phyloP scores from a whole-genome alignment of 2,888 invertebrate species.

The Augiades crinisus region DNA sequence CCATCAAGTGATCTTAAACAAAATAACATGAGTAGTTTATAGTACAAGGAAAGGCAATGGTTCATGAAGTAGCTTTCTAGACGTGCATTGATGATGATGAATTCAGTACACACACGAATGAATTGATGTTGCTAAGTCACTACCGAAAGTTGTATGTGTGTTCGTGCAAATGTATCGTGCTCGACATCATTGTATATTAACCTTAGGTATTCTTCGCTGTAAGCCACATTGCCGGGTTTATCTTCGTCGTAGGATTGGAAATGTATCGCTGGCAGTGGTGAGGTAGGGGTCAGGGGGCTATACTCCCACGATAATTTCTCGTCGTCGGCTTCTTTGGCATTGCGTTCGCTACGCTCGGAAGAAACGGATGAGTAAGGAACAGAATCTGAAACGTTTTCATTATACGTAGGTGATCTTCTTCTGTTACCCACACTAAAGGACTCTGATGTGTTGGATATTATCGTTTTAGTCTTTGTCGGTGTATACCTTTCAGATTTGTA shows the following conservation, averaged over 20 bases:
- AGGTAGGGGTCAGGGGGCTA: constrained; percentile 63
- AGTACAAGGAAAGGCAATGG: constrained; percentile 55
- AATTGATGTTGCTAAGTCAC: constrained; percentile 47
- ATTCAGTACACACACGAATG: constrained; percentile 35
- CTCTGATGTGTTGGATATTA: constrained; percentile 63
- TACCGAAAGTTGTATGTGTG: constrained; percentile 42
- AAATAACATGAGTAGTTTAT: constrained; percentile 70
- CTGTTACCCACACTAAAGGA: constrained; percentile 68
- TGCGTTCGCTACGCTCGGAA: constrained; percentile 51
- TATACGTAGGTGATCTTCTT: constrained; percentile 67
- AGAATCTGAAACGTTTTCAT: constrained; percentile 63
- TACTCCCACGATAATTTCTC: constrained; percentile 74
- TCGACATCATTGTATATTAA: constrained; percentile 64
- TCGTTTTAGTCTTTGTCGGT: constrained; percentile 70
- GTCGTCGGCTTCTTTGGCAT: constrained; percentile 43
- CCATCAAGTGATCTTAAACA: constrained; percentile 85
- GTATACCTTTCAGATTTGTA: constrained; percentile 69
- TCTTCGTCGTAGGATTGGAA: constrained; percentile 80
- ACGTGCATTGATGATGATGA: constrained; percentile 52
- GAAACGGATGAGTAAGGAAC: constrained; percentile 48
- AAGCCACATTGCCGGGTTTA: constrained; percentile 50
- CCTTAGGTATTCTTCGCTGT: constrained; percentile 77
- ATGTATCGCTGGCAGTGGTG: constrained; percentile 67
- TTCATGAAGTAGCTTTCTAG: constrained; percentile 47
- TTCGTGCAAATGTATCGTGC: constrained; percentile 47